Evolutionary conservation across 2,888 invertebrate genomes (phyloP).

Genomic region (Meliscaeva auricollis): DNA sequence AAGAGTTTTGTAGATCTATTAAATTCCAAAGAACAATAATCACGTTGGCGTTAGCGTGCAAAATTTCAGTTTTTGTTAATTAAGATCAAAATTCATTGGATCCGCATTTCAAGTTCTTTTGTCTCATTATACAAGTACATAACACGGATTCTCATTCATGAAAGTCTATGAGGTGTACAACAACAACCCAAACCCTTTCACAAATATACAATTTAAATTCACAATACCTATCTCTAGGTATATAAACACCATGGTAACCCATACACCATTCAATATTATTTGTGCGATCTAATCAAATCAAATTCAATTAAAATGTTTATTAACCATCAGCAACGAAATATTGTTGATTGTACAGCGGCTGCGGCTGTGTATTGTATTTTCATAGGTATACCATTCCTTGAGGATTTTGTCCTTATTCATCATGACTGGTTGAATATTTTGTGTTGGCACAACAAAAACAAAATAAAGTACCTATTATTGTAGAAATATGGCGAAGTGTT

Average conservation of each 20-base stretch:
- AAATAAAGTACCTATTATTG: conserved; percentile 14
- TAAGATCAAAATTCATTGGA: not conserved
- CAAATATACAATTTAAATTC: conserved; percentile 30
- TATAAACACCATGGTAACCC: conserved; percentile 33
- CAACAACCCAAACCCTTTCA: no score
- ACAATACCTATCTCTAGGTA: conserved; percentile 5
- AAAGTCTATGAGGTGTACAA: not conserved
- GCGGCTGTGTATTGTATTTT: not conserved
- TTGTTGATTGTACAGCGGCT: conserved; percentile 20
- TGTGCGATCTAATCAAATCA: conserved; percentile 17
- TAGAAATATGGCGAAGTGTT: conserved; percentile 19
- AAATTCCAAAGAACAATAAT: conserved; percentile 39
- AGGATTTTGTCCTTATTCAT: not conserved
- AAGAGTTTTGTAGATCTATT: not conserved
- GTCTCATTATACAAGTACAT: not conserved
- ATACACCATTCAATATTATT: conserved; percentile 5
- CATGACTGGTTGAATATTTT: not conserved
- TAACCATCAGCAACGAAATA: conserved; percentile 7
- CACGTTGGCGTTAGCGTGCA: conserved; percentile 40
- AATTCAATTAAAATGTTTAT: conserved; percentile 63
- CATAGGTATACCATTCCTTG: not conserved
- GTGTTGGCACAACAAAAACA: not conserved
- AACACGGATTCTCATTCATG: not conserved
- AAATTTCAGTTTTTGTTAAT: conserved; percentile 57
- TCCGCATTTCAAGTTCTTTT: not conserved